These are phyloP conservation scores for Muntiacus muntjak DNA, from an alignment of 2,113 vertebrate genomes.

Conservation along the genomic window DNA sequence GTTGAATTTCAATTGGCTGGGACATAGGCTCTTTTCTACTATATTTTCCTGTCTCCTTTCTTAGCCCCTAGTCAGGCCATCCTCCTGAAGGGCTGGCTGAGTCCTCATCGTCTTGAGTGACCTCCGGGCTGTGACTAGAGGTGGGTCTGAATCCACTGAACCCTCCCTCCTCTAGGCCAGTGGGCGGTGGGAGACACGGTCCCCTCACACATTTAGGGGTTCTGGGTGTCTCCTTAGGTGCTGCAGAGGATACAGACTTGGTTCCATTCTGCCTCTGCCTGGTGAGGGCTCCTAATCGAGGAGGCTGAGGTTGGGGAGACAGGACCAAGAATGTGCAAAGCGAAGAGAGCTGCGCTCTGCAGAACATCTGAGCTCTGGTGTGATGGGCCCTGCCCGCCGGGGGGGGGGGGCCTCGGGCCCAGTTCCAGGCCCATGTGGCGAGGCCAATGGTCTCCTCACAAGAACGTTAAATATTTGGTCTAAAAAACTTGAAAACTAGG, in stretches of 20 bases:
- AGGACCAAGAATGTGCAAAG: not conserved
- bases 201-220: not conserved
- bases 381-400: accelerated
- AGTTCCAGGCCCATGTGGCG: not conserved
- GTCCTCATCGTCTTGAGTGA: accelerated
- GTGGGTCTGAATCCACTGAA: not conserved
- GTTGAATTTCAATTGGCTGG: slow-evolving; percentile 39
- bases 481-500: not conserved
- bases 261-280: not conserved
- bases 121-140: not conserved
- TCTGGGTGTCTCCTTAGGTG: not conserved
- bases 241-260: not conserved
- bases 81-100: not conserved
- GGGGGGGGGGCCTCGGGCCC: not conserved
- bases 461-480: not conserved
- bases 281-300: not conserved
- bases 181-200: not conserved
- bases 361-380: not conserved
- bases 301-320: not conserved
- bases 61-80: not conserved
- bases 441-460: not conserved
- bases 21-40: not conserved
- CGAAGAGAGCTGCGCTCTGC: not conserved
- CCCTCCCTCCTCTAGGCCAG: not conserved
- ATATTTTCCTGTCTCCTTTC: not conserved